Conservation (phyloP, 1,140 invertebrate species). For the Trichonephila clavipes region DNA sequence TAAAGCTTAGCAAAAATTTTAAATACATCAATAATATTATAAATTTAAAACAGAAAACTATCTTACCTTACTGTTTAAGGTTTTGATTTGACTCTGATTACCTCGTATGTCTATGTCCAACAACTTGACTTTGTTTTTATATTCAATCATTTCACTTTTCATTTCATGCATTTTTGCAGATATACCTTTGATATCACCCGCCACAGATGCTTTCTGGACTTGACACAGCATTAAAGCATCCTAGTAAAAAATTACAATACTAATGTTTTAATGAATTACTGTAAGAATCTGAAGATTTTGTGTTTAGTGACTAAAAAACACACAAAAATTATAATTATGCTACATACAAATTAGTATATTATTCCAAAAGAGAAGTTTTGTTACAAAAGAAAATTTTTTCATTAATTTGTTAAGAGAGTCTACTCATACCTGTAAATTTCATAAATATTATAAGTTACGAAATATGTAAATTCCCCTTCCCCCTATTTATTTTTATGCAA, state of each 20-base stretch:
- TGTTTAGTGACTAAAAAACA: too few species aligned
- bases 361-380: neutral
- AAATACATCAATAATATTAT: too few species aligned
- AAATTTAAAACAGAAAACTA: neutral
- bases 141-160: slow-evolving; percentile 61
- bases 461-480: too few species aligned
- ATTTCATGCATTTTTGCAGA: slow-evolving; percentile 37
- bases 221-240: slow-evolving; percentile 19
- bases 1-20: too few species aligned
- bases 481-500: too few species aligned
- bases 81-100: slow-evolving; percentile 12
- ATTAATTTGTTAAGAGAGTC: too few species aligned
- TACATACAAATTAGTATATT: neutral
- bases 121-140: slow-evolving; percentile 52
- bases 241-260: neutral
- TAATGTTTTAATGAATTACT: neutral
- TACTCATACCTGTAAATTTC: too few species aligned
- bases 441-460: too few species aligned
- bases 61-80: slow-evolving; percentile 20
- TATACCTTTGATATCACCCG: slow-evolving; percentile 35
- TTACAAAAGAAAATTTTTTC: too few species aligned
- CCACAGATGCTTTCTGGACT: slow-evolving; percentile 15
- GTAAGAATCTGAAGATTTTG: too few species aligned
- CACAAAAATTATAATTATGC: neutral
- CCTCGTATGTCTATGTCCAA: slow-evolving; percentile 28